phyloP scores from a whole-genome alignment of 2,888 invertebrate genomes.

The Polydesmus complanatus region DNA sequence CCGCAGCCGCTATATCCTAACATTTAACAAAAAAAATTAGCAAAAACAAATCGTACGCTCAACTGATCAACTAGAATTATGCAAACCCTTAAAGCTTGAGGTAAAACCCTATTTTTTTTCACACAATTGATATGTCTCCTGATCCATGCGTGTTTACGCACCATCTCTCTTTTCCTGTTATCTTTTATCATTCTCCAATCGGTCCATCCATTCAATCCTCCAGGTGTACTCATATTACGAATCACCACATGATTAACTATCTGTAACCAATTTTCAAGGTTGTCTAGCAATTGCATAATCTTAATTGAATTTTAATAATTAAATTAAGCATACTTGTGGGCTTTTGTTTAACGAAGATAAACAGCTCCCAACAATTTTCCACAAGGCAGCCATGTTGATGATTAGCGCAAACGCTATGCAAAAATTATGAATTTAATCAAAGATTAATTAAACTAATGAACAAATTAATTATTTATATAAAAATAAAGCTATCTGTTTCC shows the following conservation, averaged over 20 bases:
- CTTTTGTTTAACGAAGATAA: no score
- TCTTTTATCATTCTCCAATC: slow-evolving; percentile 77
- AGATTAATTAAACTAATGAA: no score
- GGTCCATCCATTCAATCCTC: slow-evolving; percentile 51
- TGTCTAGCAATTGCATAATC: neutral
- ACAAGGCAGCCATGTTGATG: neutral
- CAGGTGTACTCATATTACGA: neutral
- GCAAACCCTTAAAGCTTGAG: slow-evolving; percentile 49
- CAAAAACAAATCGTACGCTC: neutral
- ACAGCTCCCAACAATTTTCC: neutral
- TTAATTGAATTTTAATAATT: no score
- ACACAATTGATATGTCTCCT: slow-evolving; percentile 68
- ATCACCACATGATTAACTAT: neutral
- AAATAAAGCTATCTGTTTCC: no score
- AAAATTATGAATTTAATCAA: no score
- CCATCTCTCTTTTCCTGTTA: slow-evolving; percentile 61
- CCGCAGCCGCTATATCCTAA: slow-evolving; percentile 59
- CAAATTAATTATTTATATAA: no score
- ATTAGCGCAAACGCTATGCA: neutral
- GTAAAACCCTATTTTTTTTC: slow-evolving; percentile 71
- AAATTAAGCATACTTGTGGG: no score
- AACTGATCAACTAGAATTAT: neutral
- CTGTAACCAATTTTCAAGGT: no score
- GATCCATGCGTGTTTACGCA: slow-evolving; percentile 57
- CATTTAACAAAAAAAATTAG: slow-evolving; percentile 4